Percentiles rank a stretch among this genome's conserved stretches.
These are phyloP conservation scores for cattle (Bos taurus) DNA, from an alignment of 2,113 vertebrate species.

Conservation along the genomic window ARS-UCD2.0 NC_037333.1:54916501-54917000, in stretches of 20 bases:
- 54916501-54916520: not conserved
- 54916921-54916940: no score
- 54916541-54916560: not conserved
- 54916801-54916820: not conserved
- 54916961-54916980: no score
- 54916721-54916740: not conserved
- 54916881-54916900: no score
- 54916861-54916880: no score
- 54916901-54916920: no score
- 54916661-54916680: not conserved
- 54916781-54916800: not conserved
- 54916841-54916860: not conserved
- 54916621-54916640: not conserved
- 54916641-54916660: not conserved
- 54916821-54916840: not conserved
- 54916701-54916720: not conserved
- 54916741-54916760: not conserved
- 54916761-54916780: not conserved
- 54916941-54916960: no score
- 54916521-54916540: not conserved
- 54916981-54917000: no score
- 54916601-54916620: not conserved
- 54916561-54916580: not conserved
- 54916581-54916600: not conserved
- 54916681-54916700: not conserved